phyloP scores from a whole-genome alignment of 2,797 vertebrate species.

The Fistularia commersonii region DNA sequence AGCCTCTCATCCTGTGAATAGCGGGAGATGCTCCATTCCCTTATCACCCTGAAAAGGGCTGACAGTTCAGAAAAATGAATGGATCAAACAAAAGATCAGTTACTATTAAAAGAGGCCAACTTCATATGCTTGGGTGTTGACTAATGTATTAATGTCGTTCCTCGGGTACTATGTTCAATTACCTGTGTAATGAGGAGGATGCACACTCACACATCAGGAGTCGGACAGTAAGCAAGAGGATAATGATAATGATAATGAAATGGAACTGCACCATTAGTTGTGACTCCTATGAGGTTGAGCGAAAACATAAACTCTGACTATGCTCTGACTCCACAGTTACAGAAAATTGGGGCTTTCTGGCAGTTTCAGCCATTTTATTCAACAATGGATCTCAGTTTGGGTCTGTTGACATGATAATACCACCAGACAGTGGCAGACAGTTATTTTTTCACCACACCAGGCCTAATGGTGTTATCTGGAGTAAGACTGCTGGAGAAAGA shows the following conservation, averaged over 20 bases:
- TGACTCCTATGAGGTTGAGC: constrained; percentile 29
- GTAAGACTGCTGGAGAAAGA: no score
- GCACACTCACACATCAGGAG: constrained; percentile 15
- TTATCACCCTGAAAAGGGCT: no score
- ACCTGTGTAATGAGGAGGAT: constrained; percentile 46
- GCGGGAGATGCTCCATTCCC: no score
- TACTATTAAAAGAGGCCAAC: constrained; percentile 10
- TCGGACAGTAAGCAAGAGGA: constrained; percentile 16
- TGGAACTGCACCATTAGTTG: constrained; percentile 22
- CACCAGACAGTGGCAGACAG: constrained; percentile 19
- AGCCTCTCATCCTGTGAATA: no score
- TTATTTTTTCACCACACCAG: constrained; percentile 37
- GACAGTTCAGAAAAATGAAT: background rate
- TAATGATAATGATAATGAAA: constrained; percentile 37
- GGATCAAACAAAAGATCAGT: constrained; percentile 15
- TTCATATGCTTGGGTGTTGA: constrained; percentile 31
- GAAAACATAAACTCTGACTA: constrained; percentile 29
- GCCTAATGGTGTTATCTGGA: constrained; percentile 29
- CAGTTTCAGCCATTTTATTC: constrained; percentile 52
- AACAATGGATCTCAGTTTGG: constrained; percentile 26
- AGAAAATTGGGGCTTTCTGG: constrained; percentile 47
- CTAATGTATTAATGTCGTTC: constrained; percentile 32
- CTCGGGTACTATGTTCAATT: constrained; percentile 36
- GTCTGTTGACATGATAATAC: constrained; percentile 30
- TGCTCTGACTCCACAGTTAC: constrained; percentile 21